A percentile compares a stretch with the other conserved stretches of the same genome.
phyloP scores from a whole-genome alignment of 2,113 vertebrate genomes.

The Myocastor coypus region DNA sequence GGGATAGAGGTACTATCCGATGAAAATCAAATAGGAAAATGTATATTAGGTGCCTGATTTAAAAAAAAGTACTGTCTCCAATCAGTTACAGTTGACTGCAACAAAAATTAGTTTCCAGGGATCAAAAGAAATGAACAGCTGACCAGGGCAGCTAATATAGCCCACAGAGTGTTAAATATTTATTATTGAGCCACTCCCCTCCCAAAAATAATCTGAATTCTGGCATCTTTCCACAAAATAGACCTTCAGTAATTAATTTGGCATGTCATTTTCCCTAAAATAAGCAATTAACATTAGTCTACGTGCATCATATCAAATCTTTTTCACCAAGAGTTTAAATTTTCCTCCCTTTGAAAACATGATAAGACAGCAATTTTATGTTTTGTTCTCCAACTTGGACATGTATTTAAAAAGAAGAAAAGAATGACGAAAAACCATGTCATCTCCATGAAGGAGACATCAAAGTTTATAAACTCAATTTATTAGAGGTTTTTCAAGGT shows the following conservation, averaged over 20 bases:
- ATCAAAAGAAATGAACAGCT: slow-evolving; percentile 87
- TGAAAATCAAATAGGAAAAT: slow-evolving; percentile 82
- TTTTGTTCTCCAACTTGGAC: slow-evolving; percentile 74
- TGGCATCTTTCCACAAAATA: slow-evolving; percentile 81
- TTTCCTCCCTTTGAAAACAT: slow-evolving; percentile 69
- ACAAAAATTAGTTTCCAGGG: slow-evolving; percentile 87
- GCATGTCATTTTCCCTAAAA: slow-evolving; percentile 85
- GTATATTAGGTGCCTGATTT: slow-evolving; percentile 74
- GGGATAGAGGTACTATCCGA: slow-evolving; percentile 73
- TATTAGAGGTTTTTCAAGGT: slow-evolving; percentile 87
- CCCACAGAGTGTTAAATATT: slow-evolving; percentile 86
- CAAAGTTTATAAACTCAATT: slow-evolving; percentile 84
- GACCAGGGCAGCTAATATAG: slow-evolving; percentile 84
- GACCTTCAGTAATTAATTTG: slow-evolving; percentile 86
- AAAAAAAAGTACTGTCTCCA: slow-evolving; percentile 62
- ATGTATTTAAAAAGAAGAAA: slow-evolving; percentile 59
- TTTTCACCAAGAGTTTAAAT: slow-evolving; percentile 71
- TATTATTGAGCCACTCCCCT: slow-evolving; percentile 80
- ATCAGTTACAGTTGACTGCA: slow-evolving; percentile 87
- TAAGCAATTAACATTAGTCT: slow-evolving; percentile 84
- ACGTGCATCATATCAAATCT: slow-evolving; percentile 38
- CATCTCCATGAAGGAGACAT: slow-evolving; percentile 78
- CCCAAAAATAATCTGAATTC: slow-evolving; percentile 82
- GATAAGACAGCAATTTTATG: slow-evolving; percentile 77
- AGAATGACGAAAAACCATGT: neutral